Evolutionary conservation across 2,888 invertebrate species (phyloP).

Genomic region (Bembecia ichneumoniformis): DNA sequence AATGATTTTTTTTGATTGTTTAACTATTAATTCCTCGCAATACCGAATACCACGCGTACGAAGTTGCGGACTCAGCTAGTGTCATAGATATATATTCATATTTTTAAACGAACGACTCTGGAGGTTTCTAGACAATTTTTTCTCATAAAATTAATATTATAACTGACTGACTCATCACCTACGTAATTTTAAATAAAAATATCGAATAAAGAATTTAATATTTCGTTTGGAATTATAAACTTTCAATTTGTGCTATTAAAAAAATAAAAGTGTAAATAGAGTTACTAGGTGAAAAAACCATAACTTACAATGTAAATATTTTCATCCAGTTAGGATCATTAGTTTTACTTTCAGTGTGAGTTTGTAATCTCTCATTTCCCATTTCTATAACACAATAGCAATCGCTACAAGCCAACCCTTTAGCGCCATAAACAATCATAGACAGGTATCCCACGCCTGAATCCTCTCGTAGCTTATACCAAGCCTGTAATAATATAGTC

Average conservation of each 20-base stretch:
- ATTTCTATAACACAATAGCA: slow-evolving; percentile 95
- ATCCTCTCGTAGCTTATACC: slow-evolving; percentile 46
- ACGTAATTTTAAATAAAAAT: too few relatives aligned
- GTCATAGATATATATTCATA: too few relatives aligned
- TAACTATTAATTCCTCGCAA: too few relatives aligned
- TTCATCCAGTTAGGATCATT: slow-evolving; percentile 97
- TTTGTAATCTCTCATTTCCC: slow-evolving; percentile 92
- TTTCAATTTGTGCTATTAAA: neutral
- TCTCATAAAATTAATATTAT: neutral
- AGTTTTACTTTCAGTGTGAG: slow-evolving; percentile 97
- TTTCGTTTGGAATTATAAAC: too few relatives aligned
- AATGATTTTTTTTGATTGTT: too few relatives aligned
- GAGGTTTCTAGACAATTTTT: neutral
- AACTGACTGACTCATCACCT: too few relatives aligned
- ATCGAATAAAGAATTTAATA: neutral
- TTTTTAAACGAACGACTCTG: too few relatives aligned
- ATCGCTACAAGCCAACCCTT: slow-evolving; percentile 89
- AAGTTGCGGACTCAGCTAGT: too few relatives aligned
- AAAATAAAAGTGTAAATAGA: neutral
- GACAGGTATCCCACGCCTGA: slow-evolving; percentile 90
- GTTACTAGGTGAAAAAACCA: neutral
- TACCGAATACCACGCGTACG: too few relatives aligned
- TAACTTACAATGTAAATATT: slow-evolving; percentile 92
- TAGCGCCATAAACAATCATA: slow-evolving; percentile 87
- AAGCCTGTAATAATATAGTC: slow-evolving; percentile 43